These are phyloP conservation scores for Vesta saturnalis DNA, from an alignment of 2,888 invertebrate species.

Conservation along the genomic window DNA sequence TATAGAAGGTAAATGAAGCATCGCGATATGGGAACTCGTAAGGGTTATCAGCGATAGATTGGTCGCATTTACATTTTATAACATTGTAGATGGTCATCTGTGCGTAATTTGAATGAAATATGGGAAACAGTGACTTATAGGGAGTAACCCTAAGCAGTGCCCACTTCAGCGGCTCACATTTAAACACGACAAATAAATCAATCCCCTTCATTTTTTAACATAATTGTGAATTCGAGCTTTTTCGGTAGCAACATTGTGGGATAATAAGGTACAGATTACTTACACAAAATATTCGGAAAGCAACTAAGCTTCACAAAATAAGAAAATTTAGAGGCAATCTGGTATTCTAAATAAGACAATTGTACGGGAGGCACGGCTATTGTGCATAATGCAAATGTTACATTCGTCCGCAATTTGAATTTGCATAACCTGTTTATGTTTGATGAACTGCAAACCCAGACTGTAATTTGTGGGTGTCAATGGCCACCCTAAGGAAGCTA, in stretches of 20 bases:
- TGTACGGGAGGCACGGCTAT: constrained; percentile 30
- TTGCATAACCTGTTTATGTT: constrained; percentile 47
- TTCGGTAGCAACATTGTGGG: not conserved
- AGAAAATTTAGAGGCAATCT: constrained; percentile 25
- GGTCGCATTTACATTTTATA: constrained; percentile 59
- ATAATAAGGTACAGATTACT: constrained; percentile 21
- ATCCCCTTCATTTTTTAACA: constrained; percentile 17
- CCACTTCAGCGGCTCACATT: constrained; percentile 20
- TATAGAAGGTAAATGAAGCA: constrained; percentile 61
- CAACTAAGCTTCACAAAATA: too few species aligned
- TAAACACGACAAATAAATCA: constrained; percentile 31
- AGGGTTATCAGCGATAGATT: constrained; percentile 56
- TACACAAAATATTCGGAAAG: not conserved
- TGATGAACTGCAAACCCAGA: constrained; percentile 42
- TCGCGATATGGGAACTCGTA: constrained; percentile 54
- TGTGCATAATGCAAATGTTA: constrained; percentile 44
- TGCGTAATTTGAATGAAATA: constrained; percentile 55
- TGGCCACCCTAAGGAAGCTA: constrained; percentile 36
- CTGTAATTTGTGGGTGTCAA: constrained; percentile 42
- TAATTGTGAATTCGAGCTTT: constrained; percentile 7
- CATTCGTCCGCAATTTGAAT: constrained; percentile 44
- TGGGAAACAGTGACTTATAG: constrained; percentile 27
- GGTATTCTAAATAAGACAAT: constrained; percentile 36
- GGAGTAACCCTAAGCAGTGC: constrained; percentile 22
- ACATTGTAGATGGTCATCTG: constrained; percentile 59